phyloP scores from a whole-genome alignment of 2,113 vertebrate genomes.

The Ovis aries region DNA sequence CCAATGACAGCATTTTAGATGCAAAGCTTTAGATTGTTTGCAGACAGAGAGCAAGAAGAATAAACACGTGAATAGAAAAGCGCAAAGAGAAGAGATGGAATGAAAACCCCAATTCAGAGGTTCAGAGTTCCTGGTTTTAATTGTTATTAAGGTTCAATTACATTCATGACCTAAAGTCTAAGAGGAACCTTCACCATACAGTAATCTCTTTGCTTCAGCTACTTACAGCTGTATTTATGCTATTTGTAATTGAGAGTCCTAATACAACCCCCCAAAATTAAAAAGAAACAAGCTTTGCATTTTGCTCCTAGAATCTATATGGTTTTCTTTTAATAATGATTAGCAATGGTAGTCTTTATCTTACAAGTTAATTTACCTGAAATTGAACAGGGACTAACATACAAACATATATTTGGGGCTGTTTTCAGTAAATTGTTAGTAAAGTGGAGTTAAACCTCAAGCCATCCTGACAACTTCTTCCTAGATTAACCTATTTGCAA shows the following conservation, averaged over 20 bases:
- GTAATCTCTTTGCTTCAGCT: neutral
- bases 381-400: neutral
- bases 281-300: neutral
- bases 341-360: neutral
- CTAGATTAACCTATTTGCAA: neutral
- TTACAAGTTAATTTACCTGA: neutral
- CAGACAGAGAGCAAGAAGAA: neutral
- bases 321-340: neutral
- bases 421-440: neutral
- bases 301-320: neutral
- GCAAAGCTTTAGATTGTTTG: neutral
- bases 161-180: neutral
- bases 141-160: neutral
- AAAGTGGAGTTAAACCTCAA: neutral
- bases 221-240: neutral
- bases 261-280: neutral
- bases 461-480: neutral
- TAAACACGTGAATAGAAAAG: neutral
- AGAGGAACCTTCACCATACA: neutral
- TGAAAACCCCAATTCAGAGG: neutral
- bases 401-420: neutral
- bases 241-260: neutral
- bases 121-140: neutral
- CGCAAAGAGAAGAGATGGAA: neutral
- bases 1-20: neutral